These are phyloP conservation scores for Gymnocheta viridis DNA, from an alignment of 2,888 invertebrate species.

Conservation along the genomic window DNA sequence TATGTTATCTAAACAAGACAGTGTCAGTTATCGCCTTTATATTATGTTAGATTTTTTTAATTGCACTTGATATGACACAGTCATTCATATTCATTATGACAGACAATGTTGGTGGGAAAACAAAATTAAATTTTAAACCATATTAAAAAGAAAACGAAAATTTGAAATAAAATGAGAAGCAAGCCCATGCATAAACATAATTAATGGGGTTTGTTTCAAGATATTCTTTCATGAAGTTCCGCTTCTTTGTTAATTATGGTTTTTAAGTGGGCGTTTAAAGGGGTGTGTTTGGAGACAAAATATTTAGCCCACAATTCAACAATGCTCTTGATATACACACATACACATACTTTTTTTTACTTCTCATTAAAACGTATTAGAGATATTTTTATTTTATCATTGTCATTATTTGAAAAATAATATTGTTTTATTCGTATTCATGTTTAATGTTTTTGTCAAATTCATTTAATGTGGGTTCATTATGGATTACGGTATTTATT, in stretches of 20 bases:
- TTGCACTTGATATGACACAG: conserved; percentile 51
- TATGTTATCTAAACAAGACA: conserved; percentile 61
- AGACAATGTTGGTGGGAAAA: conserved; percentile 3
- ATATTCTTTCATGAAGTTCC: conserved; percentile 46
- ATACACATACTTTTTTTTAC: neutral
- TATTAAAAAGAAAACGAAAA: neutral
- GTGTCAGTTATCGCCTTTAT: conserved; percentile 35
- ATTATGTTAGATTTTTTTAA: conserved; percentile 58
- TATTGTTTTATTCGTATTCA: conserved; percentile 25
- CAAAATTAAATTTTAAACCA: conserved; percentile 1
- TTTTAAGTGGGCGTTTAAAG: conserved; percentile 35
- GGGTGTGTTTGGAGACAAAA: conserved; percentile 14
- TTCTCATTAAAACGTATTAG: conserved; percentile 3
- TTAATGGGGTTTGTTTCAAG: conserved; percentile 40
- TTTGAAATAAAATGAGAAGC: neutral
- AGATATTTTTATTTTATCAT: conserved; percentile 15
- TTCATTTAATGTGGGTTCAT: conserved; percentile 14
- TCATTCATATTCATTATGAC: conserved; percentile 38
- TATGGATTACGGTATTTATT: conserved; percentile 9
- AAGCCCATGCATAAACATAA: neutral
- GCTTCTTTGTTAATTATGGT: neutral
- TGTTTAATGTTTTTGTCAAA: conserved; percentile 37
- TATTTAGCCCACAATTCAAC: neutral
- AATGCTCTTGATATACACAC: neutral
- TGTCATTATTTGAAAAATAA: conserved; percentile 46